Conservation (phyloP, 2,888 invertebrate species). For the Adelphocoris suturalis region DNA sequence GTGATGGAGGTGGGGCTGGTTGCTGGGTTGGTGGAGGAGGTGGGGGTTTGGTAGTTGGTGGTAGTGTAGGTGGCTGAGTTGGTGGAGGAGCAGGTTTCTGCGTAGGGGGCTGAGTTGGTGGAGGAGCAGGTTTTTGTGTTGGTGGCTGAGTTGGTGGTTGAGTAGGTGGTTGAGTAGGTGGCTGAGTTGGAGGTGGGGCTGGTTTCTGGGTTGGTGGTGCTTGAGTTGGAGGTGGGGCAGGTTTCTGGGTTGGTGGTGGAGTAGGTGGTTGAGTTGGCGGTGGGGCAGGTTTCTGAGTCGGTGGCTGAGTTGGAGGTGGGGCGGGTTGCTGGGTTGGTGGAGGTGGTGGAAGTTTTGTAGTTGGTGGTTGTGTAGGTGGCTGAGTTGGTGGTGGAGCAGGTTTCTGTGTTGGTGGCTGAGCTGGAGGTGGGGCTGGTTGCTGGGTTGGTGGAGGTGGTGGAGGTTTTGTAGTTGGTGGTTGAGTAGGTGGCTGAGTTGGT, state of each 20-base stretch:
- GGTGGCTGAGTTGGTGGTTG: too few species aligned
- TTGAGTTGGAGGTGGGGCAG: too few species aligned
- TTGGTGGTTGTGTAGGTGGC: neutral
- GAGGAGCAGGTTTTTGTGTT: too few species aligned
- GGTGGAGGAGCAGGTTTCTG: too few species aligned
- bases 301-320: neutral
- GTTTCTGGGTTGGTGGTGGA: too few species aligned
- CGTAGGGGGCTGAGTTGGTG: too few species aligned
- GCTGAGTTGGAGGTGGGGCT: too few species aligned
- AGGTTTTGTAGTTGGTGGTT: neutral
- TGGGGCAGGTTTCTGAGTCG: neutral
- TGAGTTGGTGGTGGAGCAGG: neutral
- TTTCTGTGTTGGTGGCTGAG: neutral
- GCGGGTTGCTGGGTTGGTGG: neutral
- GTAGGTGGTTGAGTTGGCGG: too few species aligned
- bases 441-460: neutral
- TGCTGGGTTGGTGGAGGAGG: neutral
- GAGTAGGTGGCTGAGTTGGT: neutral
- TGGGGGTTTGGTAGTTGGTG: neutral
- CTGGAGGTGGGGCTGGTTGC: neutral
- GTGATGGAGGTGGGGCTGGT: neutral
- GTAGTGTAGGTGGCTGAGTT: too few species aligned
- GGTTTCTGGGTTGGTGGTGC: too few species aligned
- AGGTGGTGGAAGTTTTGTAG: neutral
- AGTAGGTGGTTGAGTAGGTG: too few species aligned